These are phyloP conservation scores for Panulirus ornatus DNA, from an alignment of 1,140 invertebrate genomes.

Conservation along the genomic window DNA sequence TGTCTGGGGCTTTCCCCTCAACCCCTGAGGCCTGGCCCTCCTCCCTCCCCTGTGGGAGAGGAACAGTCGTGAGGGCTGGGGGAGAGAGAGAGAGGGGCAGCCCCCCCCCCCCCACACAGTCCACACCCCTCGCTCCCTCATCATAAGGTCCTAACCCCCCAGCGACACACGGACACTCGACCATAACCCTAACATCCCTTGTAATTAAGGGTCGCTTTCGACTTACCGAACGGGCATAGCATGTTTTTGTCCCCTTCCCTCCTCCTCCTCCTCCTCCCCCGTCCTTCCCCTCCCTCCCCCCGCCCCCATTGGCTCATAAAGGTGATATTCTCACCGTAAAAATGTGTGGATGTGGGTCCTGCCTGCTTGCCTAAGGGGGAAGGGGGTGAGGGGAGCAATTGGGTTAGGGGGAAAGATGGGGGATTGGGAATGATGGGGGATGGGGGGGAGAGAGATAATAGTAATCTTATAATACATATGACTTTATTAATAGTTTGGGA, in stretches of 20 bases:
- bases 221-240: too few relatives aligned
- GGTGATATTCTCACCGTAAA: constrained; percentile 38
- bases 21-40: neutral
- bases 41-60: neutral
- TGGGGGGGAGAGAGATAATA: constrained; percentile 39
- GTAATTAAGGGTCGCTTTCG: constrained; percentile 45
- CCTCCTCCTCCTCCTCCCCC: too few relatives aligned
- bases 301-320: neutral
- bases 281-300: too few relatives aligned
- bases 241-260: too few relatives aligned
- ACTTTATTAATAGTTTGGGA: constrained; percentile 69
- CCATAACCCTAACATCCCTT: constrained; percentile 23
- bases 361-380: too few relatives aligned
- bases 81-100: too few relatives aligned
- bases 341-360: too few relatives aligned
- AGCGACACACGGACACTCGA: neutral
- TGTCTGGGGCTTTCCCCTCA: neutral
- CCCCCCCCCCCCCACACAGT: neutral
- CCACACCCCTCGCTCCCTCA: neutral
- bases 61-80: too few relatives aligned
- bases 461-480: constrained; percentile 72
- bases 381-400: neutral
- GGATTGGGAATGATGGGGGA: neutral
- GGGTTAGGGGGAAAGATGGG: neutral
- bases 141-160: constrained; percentile 45